A percentile compares a stretch with the other conserved stretches of the same genome.
Conservation (phyloP, 2,113 vertebrate genomes). For the Burhinus oedicnemus region DNA sequence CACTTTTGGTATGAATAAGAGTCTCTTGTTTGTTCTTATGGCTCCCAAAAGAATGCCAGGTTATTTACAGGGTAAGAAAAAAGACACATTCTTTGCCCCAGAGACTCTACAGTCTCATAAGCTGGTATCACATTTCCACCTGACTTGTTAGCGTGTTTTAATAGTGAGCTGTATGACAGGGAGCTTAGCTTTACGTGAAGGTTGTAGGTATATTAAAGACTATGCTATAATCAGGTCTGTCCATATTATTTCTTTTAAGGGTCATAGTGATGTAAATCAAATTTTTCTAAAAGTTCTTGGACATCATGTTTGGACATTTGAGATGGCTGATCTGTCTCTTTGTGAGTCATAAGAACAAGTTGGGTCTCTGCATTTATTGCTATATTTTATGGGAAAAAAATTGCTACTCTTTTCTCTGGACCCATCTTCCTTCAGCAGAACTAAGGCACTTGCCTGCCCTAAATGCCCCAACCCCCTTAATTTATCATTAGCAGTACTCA, state of each 20-base stretch:
- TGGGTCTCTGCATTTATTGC: neutral
- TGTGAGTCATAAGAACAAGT: neutral
- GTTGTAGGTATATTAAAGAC: neutral
- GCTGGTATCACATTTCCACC: neutral
- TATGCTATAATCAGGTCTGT: neutral
- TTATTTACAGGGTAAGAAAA: neutral
- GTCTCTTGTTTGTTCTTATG: neutral
- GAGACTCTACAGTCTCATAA: neutral
- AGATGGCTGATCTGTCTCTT: neutral
- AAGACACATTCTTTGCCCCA: neutral
- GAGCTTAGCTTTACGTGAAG: neutral
- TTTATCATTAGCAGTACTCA: neutral
- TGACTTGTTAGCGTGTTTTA: neutral
- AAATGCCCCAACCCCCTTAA: neutral
- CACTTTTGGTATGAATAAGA: neutral
- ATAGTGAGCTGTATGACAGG: neutral
- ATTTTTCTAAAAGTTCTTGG: neutral
- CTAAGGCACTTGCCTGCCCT: neutral
- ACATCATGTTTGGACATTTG: neutral
- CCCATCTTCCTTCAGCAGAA: neutral
- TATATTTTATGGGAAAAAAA: neutral
- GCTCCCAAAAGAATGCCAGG: neutral
- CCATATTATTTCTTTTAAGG: neutral
- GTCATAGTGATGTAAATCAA: neutral
- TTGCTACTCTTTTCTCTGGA: neutral